phyloP scores from a whole-genome alignment of 2,797 vertebrate genomes.

The Petrocephalus sullivani region DNA sequence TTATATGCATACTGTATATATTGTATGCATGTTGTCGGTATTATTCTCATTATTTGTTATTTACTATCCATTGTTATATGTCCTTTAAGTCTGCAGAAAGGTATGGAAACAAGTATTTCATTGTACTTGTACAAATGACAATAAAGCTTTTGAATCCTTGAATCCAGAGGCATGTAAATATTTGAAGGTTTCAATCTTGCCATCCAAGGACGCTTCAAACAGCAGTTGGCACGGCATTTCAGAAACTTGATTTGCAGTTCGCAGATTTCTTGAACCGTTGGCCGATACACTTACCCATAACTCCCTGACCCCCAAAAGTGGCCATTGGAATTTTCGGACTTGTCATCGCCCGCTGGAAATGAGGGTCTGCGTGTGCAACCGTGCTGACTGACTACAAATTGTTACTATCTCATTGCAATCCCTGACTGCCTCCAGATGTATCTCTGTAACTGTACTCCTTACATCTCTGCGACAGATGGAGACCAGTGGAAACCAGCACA shows the following conservation, averaged over 20 bases:
- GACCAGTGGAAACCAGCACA: constrained; percentile 12
- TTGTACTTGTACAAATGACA: not conserved
- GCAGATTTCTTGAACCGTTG: not conserved
- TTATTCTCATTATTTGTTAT: not conserved
- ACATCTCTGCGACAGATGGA: constrained; percentile 14
- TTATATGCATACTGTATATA: not conserved
- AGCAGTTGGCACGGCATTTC: not conserved
- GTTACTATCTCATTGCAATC: constrained; percentile 17
- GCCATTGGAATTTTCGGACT: not conserved
- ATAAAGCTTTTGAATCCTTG: not conserved
- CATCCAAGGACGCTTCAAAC: not conserved
- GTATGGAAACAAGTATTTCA: not conserved
- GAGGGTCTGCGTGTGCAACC: constrained; percentile 18
- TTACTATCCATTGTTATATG: not conserved
- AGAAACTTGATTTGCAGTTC: not conserved
- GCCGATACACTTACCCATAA: not conserved
- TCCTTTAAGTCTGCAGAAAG: not conserved
- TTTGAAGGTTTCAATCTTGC: not conserved
- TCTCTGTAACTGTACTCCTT: constrained; percentile 13
- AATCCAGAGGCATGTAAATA: not conserved
- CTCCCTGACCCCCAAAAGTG: not conserved
- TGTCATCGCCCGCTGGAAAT: not conserved
- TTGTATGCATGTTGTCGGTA: not conserved
- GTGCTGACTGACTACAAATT: constrained; percentile 26
- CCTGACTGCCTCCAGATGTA: constrained; percentile 6